Conservation (phyloP, 2,113 vertebrate species). For the Eurystomus gularis region DNA sequence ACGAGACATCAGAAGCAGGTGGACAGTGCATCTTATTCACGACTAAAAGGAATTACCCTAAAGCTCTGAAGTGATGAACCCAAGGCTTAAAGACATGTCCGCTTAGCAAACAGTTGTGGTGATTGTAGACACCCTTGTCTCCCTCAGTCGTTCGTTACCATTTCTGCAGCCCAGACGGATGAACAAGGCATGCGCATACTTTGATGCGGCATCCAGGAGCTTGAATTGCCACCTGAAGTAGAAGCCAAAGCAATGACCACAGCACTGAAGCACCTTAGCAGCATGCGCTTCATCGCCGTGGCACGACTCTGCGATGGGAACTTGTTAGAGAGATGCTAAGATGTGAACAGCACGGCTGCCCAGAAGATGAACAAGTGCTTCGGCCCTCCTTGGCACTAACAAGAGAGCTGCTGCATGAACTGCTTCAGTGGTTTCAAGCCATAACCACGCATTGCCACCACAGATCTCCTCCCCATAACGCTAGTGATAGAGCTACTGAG, state of each 20-base stretch:
- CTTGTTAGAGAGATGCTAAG: neutral
- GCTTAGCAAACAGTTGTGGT: accelerated
- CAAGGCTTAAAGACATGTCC: neutral
- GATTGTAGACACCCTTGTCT: neutral
- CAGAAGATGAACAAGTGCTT: neutral
- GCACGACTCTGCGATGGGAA: neutral
- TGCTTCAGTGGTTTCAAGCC: neutral
- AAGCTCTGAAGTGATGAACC: neutral
- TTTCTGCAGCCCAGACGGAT: neutral
- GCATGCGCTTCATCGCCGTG: accelerated
- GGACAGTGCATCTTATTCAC: neutral
- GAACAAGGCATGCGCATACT: accelerated
- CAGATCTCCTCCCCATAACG: neutral
- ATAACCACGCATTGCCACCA: accelerated
- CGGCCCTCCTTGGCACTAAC: neutral
- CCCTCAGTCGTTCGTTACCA: neutral
- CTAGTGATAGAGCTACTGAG: neutral
- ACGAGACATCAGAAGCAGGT: neutral
- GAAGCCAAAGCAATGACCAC: neutral
- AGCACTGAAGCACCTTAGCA: neutral
- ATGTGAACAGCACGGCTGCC: neutral
- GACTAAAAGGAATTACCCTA: neutral
- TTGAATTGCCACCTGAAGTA: neutral
- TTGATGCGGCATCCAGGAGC: accelerated
- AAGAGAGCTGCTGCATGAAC: neutral